Conservation (phyloP, 2,113 vertebrate species). For the Gnathonemus longibarbis region DNA sequence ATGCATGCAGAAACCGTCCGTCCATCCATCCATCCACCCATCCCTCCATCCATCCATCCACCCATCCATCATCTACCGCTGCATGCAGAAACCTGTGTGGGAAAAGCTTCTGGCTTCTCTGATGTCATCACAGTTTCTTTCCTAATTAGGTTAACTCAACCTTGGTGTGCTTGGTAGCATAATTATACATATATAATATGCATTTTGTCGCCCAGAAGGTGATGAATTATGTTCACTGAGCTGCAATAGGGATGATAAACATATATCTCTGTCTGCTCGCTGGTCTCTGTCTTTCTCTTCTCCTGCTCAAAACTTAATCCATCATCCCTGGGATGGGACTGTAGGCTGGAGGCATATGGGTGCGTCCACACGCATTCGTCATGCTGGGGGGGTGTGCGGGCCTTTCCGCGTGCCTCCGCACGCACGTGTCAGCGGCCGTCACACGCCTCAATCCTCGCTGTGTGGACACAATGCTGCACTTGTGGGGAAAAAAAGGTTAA, state of each 20-base stretch:
- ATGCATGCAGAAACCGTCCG: too few relatives aligned
- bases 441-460: constrained; percentile 13
- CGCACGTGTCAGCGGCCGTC: constrained; percentile 20
- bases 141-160: constrained; percentile 47
- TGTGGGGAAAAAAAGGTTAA: constrained; percentile 41
- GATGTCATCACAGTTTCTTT: constrained; percentile 26
- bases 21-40: too few relatives aligned
- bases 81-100: neutral
- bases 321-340: neutral
- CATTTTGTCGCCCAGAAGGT: constrained; percentile 35
- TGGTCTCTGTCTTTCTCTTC: neutral
- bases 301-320: neutral
- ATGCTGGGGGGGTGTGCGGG: neutral
- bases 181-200: constrained; percentile 22
- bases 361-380: neutral
- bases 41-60: too few relatives aligned
- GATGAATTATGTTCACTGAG: constrained; percentile 52
- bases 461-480: constrained; percentile 39
- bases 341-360: neutral
- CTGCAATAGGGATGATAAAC: constrained; percentile 37
- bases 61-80: too few relatives aligned
- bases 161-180: constrained; percentile 36
- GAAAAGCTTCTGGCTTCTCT: neutral
- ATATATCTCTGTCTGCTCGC: neutral
- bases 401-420: neutral